phyloP scores from a whole-genome alignment of 2,797 vertebrate genomes.

The Neostethus bicornis region DNA sequence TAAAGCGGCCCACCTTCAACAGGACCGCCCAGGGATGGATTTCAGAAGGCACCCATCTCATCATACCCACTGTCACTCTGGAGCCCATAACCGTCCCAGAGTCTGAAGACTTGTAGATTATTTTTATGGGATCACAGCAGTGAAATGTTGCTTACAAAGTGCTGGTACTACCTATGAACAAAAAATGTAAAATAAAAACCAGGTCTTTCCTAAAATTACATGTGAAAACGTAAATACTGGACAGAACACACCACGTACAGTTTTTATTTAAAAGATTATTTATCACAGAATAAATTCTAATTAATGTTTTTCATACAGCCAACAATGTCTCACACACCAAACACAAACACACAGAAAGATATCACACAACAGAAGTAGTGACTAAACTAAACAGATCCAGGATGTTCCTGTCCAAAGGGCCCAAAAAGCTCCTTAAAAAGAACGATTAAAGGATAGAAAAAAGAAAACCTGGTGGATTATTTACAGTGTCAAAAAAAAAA shows the following conservation, averaged over 20 bases:
- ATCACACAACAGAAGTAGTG: too few relatives aligned
- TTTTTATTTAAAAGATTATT: too few relatives aligned
- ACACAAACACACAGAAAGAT: too few relatives aligned
- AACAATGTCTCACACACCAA: too few relatives aligned
- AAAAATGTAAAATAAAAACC: constrained; percentile 17
- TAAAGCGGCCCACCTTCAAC: constrained; percentile 92
- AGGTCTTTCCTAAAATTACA: not conserved
- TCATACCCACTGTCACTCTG: constrained; percentile 82
- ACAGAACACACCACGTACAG: too few relatives aligned
- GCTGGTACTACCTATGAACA: not conserved
- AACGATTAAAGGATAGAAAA: too few relatives aligned
- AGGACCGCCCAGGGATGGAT: constrained; percentile 95
- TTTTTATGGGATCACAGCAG: constrained; percentile 8
- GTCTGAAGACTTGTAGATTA: constrained; percentile 90
- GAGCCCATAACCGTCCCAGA: constrained; percentile 84
- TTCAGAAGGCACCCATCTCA: constrained; percentile 86
- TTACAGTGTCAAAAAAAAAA: constrained; percentile 10
- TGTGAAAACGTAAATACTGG: constrained; percentile 8
- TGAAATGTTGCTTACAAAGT: constrained; percentile 15
- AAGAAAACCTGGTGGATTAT: constrained; percentile 42
- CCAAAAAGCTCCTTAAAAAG: too few relatives aligned
- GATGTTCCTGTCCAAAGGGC: too few relatives aligned
- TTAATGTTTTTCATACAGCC: too few relatives aligned
- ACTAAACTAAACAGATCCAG: too few relatives aligned
- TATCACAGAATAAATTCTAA: too few relatives aligned